Conservation (phyloP, 2,888 invertebrate species). For the Cerastoderma edule region DNA sequence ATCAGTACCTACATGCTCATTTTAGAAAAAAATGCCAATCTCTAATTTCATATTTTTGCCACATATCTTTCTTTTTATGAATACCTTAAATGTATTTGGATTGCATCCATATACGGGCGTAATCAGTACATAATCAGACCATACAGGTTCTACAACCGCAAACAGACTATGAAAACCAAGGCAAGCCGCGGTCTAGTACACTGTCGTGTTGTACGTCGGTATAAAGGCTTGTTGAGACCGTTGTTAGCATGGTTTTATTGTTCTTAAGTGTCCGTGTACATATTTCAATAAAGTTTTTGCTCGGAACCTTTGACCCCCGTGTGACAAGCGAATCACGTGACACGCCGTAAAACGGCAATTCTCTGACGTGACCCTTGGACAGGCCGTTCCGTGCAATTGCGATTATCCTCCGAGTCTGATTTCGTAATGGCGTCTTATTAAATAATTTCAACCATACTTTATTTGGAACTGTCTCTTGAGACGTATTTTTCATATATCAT, state of each 20-base stretch:
- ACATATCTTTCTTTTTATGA: no score
- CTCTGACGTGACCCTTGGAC: conserved; percentile 9
- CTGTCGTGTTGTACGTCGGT: neutral
- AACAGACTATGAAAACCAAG: no score
- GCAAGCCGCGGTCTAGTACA: neutral
- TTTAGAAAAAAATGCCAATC: no score
- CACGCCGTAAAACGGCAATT: neutral
- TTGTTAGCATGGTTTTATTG: conserved; percentile 36
- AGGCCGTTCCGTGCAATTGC: neutral
- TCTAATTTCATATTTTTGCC: no score
- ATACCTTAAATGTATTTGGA: no score
- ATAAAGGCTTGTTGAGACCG: conserved; percentile 12
- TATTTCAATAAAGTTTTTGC: conserved; percentile 34
- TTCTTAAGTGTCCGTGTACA: conserved; percentile 42
- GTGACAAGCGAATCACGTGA: conserved; percentile 35
- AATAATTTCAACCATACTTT: neutral
- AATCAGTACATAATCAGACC: no score
- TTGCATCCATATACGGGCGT: no score
- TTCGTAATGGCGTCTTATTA: no score
- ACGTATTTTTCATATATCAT: no score
- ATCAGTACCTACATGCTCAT: no score
- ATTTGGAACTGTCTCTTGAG: neutral
- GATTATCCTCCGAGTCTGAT: no score
- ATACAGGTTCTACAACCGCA: no score
- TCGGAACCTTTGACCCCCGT: conserved; percentile 34